Conservation (phyloP, 1,140 invertebrate species). For the Chlorops oryzae region DNA sequence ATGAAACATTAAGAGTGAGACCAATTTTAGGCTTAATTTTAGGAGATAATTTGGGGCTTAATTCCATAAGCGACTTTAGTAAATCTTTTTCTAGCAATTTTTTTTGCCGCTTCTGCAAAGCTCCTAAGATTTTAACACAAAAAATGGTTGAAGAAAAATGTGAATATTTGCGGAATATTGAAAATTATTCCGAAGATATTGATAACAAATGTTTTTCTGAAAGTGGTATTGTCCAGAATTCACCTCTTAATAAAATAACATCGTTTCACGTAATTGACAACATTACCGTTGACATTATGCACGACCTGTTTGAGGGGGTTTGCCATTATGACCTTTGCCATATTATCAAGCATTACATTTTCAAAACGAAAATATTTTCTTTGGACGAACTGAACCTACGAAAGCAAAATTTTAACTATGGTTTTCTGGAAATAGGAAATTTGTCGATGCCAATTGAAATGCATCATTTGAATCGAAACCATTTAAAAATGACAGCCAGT, state of each 20-base stretch:
- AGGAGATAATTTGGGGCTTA: constrained; percentile 41
- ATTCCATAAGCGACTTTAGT: constrained; percentile 31
- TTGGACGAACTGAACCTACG: constrained; percentile 23
- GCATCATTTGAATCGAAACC: background rate
- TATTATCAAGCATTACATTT: constrained; percentile 20
- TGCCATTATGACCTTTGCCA: constrained; percentile 25
- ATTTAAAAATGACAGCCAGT: constrained; percentile 25
- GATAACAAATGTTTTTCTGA: constrained; percentile 12
- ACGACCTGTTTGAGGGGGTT: constrained; percentile 32
- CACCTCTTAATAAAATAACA: constrained; percentile 13
- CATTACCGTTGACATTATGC: constrained; percentile 29
- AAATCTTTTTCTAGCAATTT: constrained; percentile 27
- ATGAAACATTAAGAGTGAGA: constrained; percentile 17
- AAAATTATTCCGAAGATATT: background rate
- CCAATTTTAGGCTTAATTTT: constrained; percentile 27
- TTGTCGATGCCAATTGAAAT: background rate
- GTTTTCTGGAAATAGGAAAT: background rate
- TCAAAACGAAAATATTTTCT: constrained; percentile 19
- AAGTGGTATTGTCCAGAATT: constrained; percentile 19
- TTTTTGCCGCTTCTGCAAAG: constrained; percentile 33
- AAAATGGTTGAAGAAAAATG: background rate
- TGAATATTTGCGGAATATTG: background rate
- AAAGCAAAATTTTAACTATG: constrained; percentile 4
- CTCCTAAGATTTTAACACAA: constrained; percentile 10
- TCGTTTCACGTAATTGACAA: constrained; percentile 29